Percentiles rank a stretch among this genome's conserved stretches.
phyloP scores from a whole-genome alignment of 2,797 vertebrate genomes.

The Lepidocolaptes lacrymiger region DNA sequence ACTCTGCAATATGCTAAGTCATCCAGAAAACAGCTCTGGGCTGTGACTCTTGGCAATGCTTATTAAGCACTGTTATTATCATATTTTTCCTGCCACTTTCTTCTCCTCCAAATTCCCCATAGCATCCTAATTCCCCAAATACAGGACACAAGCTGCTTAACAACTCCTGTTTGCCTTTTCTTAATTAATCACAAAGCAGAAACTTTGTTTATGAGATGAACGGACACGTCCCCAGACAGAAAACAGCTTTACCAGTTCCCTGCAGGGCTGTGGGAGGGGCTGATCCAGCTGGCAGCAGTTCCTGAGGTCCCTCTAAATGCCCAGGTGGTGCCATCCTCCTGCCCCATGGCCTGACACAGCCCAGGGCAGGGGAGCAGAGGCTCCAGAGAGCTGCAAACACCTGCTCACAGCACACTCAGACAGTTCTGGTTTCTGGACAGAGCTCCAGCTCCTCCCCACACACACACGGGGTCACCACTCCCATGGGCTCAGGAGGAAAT shows the following conservation, averaged over 20 bases:
- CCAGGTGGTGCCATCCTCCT: background rate
- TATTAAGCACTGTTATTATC: background rate
- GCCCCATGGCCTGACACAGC: background rate
- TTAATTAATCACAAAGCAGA: background rate
- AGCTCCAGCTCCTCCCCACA: background rate
- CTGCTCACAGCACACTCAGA: background rate
- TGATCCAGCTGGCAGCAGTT: background rate
- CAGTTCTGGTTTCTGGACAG: background rate
- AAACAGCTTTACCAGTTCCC: background rate
- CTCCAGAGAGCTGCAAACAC: background rate
- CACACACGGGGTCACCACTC: background rate
- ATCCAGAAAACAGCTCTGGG: background rate
- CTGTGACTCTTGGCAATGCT: background rate
- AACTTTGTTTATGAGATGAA: background rate
- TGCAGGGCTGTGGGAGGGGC: background rate
- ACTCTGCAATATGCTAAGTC: background rate
- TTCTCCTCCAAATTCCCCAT: background rate
- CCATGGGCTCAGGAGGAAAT: background rate
- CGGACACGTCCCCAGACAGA: fast-evolving
- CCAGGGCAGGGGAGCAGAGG: background rate
- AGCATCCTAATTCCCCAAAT: background rate
- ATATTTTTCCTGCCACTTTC: background rate
- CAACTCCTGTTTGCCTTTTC: background rate
- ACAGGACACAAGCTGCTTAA: background rate
- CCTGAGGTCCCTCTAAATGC: background rate